Evolutionary conservation across 2,888 invertebrate species (phyloP), one percentile per base, ranked within the genome.

Genomic region (Epirrhoe alternata): DNA sequence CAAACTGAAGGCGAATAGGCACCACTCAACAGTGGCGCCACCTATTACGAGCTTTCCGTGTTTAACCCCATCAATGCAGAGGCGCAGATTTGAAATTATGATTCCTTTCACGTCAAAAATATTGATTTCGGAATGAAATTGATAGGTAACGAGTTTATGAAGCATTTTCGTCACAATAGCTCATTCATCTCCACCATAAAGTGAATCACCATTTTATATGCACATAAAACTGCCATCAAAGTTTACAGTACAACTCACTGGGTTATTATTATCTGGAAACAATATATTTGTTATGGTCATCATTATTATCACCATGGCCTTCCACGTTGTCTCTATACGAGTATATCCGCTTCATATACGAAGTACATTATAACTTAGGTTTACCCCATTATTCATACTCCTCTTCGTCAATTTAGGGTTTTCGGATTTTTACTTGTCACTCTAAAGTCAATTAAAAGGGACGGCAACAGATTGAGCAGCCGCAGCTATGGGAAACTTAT

Each of bases 101-200:
- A 35, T 52, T 31, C 51, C 54, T 47, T 60, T 60, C 51, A 56
- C 31, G 63, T 66, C 71, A 74, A 75, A 60, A 61, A 64, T 74
- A 77, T 79, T 70, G 76, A 78, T 78, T 78, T 74, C 59, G 62
- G 67, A 69, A 74, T 78, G 77, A 77, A 76, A 75, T 78, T 79
- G 74, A 78, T 73, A 60, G 70, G 61, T 69, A 68, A 71, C 68
- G 75, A 76, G 68, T 81, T 80, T 82, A 81, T 77, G 78, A 74
- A 77, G 67, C 74, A 74, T 74, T 80, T 71, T 65, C 71, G 75
- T 81, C 5, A 81, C 78, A 82, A 82, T 83, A 74, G 76, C 77
- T 77, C 74, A 76, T 76, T 81, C 69, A 68, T 72, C 70, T 74
- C 68, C 69, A 70, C 67, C 72, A 70, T 75, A 73, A 74, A 74